phyloP scores from a whole-genome alignment of 2,113 vertebrate species.

The Labeo catla region DNA sequence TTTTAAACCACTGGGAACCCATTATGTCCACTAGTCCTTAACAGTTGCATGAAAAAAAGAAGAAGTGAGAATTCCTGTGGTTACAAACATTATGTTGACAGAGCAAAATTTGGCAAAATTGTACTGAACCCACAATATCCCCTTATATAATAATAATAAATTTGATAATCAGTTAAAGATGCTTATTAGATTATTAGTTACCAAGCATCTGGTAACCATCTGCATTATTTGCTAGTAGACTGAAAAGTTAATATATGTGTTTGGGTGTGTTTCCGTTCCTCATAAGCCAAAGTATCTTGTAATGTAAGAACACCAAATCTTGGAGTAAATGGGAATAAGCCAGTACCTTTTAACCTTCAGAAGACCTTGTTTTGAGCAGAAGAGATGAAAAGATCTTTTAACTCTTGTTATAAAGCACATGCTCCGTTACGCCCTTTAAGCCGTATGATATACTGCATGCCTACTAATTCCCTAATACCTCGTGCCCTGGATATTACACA shows the following conservation, averaged over 20 bases:
- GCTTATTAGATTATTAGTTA: background rate
- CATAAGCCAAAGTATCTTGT: background rate
- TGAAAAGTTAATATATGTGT: background rate
- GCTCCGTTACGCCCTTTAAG: background rate
- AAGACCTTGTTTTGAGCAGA: background rate
- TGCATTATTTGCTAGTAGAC: background rate
- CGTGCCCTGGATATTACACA: background rate
- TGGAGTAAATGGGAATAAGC: background rate
- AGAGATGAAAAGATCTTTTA: background rate
- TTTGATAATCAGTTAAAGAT: background rate
- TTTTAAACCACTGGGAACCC: background rate
- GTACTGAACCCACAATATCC: background rate
- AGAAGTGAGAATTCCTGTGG: no score
- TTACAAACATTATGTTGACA: background rate
- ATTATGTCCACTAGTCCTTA: background rate
- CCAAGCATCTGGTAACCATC: background rate
- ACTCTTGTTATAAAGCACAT: background rate
- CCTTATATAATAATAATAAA: background rate
- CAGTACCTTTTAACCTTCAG: conserved; percentile 51
- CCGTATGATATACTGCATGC: background rate
- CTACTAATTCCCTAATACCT: background rate
- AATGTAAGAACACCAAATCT: conserved; percentile 4
- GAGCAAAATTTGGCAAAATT: background rate
- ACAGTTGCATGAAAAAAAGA: background rate
- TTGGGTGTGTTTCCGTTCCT: conserved; percentile 48